Evolutionary conservation across 2,797 vertebrate species (phyloP).

Genomic region (Anomalospiza imberbis): DNA sequence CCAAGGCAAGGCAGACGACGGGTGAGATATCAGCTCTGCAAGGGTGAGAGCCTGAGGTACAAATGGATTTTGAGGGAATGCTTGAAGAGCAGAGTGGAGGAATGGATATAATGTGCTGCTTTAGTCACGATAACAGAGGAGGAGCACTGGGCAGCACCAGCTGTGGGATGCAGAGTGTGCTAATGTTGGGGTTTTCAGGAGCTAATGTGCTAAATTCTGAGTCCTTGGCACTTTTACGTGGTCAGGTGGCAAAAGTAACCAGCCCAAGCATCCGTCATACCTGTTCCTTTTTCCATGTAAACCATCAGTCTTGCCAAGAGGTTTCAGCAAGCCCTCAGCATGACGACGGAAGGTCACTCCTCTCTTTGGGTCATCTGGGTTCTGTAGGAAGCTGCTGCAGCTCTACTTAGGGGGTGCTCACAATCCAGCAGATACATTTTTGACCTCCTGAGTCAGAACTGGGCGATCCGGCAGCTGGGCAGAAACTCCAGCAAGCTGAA

Average conservation of each 20-base stretch:
- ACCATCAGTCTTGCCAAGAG: neutral
- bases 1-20: neutral
- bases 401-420: neutral
- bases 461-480: neutral
- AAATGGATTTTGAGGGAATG: neutral
- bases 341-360: neutral
- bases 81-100: neutral
- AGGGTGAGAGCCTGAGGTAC: neutral
- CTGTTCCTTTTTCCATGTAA: neutral
- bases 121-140: neutral
- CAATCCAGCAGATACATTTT: neutral
- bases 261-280: neutral
- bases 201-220: neutral
- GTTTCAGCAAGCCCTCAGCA: neutral
- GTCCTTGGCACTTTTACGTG: accelerated
- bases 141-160: neutral
- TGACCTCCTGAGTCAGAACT: neutral
- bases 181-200: neutral
- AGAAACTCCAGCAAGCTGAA: neutral
- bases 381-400: neutral
- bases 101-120: neutral
- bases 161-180: neutral
- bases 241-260: neutral
- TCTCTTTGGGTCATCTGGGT: neutral
- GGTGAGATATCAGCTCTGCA: neutral